Conservation (phyloP, 1,140 invertebrate genomes). For the Scaptomyza pallida region DNA sequence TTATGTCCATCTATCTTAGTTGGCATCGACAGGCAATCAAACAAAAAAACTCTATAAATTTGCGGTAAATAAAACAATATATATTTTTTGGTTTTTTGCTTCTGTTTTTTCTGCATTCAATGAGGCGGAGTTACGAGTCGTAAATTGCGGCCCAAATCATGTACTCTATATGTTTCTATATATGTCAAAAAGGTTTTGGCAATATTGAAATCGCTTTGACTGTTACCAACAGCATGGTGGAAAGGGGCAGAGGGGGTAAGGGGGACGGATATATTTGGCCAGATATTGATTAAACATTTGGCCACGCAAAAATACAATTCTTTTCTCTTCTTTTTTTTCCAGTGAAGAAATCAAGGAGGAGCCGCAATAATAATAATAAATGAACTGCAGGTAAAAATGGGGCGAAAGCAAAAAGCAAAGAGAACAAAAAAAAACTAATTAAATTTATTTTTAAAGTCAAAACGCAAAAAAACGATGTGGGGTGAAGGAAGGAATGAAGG, state of each 20-base stretch:
- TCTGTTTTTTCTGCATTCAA: too few species aligned
- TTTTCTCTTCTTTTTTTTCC: slow-evolving; percentile 8
- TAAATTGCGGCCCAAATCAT: slow-evolving; percentile 35
- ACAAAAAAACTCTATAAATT: not conserved
- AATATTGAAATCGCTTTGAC: slow-evolving; percentile 12
- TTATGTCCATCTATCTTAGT: not conserved
- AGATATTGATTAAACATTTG: slow-evolving; percentile 81
- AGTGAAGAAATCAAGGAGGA: slow-evolving; percentile 28
- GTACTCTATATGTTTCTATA: slow-evolving; percentile 49
- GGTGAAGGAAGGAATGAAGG: too few species aligned
- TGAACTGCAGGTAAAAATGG: slow-evolving; percentile 18
- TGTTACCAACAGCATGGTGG: not conserved
- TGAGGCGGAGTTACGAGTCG: not conserved
- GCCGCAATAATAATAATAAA: slow-evolving; percentile 38
- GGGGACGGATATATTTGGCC: slow-evolving; percentile 55
- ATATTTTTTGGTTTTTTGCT: too few species aligned
- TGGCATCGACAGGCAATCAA: not conserved
- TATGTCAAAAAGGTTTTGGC: slow-evolving; percentile 37
- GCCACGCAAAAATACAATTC: slow-evolving; percentile 60
- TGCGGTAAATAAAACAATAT: slow-evolving; percentile 23
- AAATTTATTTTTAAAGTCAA: slow-evolving; percentile 68
- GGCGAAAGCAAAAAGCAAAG: not conserved
- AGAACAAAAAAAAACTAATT: slow-evolving; percentile 50
- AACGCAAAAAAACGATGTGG: slow-evolving; percentile 24
- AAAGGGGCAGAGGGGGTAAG: not conserved